These are phyloP conservation scores for Lasioglossum marginatum DNA, from an alignment of 2,888 invertebrate species.

Conservation along the genomic window DNA sequence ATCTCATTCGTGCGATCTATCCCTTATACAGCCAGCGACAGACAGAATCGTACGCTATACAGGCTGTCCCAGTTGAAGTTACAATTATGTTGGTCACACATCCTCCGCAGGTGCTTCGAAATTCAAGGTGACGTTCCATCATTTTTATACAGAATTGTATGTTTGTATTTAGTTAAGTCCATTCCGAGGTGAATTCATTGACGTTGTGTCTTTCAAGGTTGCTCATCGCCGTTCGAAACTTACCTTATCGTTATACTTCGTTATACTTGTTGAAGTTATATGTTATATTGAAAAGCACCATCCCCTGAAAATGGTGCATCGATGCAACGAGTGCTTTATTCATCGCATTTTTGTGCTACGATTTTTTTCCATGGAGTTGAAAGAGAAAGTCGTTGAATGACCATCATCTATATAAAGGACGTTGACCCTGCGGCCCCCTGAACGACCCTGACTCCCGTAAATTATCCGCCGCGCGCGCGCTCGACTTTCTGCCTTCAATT, in stretches of 20 bases:
- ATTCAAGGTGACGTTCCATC: neutral
- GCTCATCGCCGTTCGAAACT: neutral
- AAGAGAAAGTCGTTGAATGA: slow-evolving; percentile 66
- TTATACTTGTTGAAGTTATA: too few species aligned
- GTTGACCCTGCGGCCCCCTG: slow-evolving; percentile 42
- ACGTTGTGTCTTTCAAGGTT: neutral
- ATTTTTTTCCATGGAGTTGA: slow-evolving; percentile 51
- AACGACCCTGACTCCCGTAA: slow-evolving; percentile 64
- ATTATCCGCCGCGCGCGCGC: slow-evolving; percentile 55
- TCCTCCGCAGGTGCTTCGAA: too few species aligned
- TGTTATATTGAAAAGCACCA: neutral
- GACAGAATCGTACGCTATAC: too few species aligned
- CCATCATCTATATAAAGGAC: slow-evolving; percentile 66
- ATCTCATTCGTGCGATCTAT: neutral
- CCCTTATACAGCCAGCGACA: neutral
- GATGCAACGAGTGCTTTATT: neutral
- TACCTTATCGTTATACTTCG: too few species aligned
- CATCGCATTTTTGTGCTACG: slow-evolving; percentile 6
- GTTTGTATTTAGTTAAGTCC: too few species aligned
- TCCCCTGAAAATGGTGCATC: neutral
- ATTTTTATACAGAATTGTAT: neutral
- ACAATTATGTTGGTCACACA: too few species aligned
- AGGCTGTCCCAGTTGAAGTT: too few species aligned
- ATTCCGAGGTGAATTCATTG: too few species aligned
- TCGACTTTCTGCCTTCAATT: slow-evolving; percentile 45